A percentile compares a stretch with the other conserved stretches of the same genome.
These are phyloP conservation scores for Saccopteryx bilineata DNA, from an alignment of 2,113 vertebrate species.

Conservation along the genomic window DNA sequence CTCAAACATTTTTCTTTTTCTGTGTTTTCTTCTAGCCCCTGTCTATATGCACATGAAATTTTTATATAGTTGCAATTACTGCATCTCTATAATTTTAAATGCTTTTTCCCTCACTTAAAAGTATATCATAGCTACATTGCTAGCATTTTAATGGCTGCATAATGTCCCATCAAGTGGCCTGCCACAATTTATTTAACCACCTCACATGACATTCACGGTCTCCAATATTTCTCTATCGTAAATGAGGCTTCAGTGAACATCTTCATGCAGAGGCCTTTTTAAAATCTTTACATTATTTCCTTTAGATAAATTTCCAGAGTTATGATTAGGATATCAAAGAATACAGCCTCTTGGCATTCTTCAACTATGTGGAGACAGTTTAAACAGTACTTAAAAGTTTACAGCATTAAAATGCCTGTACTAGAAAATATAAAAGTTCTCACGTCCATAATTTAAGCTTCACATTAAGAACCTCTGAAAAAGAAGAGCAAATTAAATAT, in stretches of 20 bases:
- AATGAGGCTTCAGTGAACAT: slow-evolving; percentile 7
- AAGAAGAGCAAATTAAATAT: background rate
- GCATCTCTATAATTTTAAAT: slow-evolving; percentile 71
- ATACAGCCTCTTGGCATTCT: background rate
- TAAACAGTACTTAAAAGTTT: background rate
- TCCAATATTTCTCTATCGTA: background rate
- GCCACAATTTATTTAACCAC: slow-evolving; percentile 49
- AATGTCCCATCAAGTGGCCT: slow-evolving; percentile 48
- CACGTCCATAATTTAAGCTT: background rate
- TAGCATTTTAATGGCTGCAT: slow-evolving; percentile 74
- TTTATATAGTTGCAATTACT: slow-evolving; percentile 72
- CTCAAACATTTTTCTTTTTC: slow-evolving; percentile 56
- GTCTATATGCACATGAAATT: slow-evolving; percentile 53
- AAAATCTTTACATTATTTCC: background rate
- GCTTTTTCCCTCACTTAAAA: slow-evolving; percentile 66
- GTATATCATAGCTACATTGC: slow-evolving; percentile 53
- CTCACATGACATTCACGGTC: background rate
- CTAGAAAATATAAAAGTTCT: background rate
- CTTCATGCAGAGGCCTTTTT: slow-evolving; percentile 27
- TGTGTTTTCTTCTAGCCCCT: background rate
- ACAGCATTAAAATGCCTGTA: background rate
- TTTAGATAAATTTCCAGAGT: background rate
- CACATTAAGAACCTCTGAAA: slow-evolving; percentile 13
- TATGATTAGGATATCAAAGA: background rate
- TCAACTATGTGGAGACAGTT: background rate